Evolutionary conservation across 2,797 vertebrate species (phyloP).

Genomic region (Gadopsis bispinosus): DNA sequence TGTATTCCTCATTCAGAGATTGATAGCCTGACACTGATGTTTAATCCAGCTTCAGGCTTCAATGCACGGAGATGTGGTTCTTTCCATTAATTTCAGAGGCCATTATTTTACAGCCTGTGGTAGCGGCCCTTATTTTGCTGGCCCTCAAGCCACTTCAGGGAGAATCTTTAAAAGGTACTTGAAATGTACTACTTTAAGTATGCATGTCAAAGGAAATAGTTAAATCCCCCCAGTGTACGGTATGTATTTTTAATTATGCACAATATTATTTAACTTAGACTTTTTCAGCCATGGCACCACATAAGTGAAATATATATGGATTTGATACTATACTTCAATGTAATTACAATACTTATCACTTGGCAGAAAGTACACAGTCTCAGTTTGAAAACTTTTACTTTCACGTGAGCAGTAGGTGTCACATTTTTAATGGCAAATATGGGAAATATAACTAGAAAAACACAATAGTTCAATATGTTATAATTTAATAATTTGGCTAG

Average conservation of each 20-base stretch:
- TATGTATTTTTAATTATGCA: slow-evolving; percentile 31
- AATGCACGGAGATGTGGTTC: slow-evolving; percentile 54
- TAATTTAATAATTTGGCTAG: background rate
- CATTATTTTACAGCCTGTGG: slow-evolving; percentile 68
- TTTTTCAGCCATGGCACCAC: background rate
- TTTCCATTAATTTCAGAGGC: slow-evolving; percentile 67
- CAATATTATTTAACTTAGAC: slow-evolving; percentile 5
- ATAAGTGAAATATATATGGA: background rate
- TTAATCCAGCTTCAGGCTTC: slow-evolving; percentile 65
- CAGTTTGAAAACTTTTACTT: slow-evolving; percentile 4
- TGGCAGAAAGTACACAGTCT: background rate
- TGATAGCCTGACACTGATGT: slow-evolving; percentile 57
- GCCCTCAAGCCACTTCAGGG: slow-evolving; percentile 42
- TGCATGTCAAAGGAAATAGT: slow-evolving; percentile 22
- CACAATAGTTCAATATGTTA: background rate
- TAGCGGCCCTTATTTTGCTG: slow-evolving; percentile 45
- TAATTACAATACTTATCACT: background rate
- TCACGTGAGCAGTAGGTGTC: background rate
- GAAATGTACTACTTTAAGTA: slow-evolving; percentile 45
- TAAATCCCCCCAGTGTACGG: background rate
- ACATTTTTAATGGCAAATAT: background rate
- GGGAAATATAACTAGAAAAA: background rate
- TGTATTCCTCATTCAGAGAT: slow-evolving; percentile 52
- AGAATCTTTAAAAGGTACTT: slow-evolving; percentile 60
- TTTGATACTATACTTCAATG: background rate